Base-by-base conservation (phyloP, 53 echinoderm and acorn worm species). In the Apostichopus leukothele region DNA sequence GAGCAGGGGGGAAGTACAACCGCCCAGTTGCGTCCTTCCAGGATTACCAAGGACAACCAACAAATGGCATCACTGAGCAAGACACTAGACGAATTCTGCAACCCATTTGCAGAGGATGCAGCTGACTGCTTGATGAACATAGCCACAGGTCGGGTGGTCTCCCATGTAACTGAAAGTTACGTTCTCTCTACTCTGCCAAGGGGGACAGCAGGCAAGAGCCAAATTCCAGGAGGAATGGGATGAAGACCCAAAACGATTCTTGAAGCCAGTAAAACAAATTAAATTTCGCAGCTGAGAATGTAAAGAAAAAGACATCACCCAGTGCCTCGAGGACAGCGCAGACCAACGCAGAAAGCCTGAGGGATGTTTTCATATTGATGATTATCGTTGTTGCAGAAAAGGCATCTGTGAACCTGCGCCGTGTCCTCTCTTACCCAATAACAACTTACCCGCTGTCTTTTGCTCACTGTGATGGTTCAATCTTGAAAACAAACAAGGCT, bases 71-170 rank as follows among this genome's bases (percentile, higher is more conserved):
- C 73, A 79, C 87, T 94, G 22, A 79, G 74, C 55, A 75, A 76
- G 11, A 92, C 74, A 21, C 16, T 92, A 1, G 90, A 92, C 14
- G 86, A 94, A 84, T 90, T 83, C 21, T 94, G 94, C 55, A 90
- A 94, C 83, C 92, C 94, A 5, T 94, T 94, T 23, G 6, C 90
- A 18, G 75, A 75, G 50, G 89, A 92, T 60, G 83, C 90, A 27
- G 75, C 90, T 18, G 52, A 53, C 11, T 52, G 76, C 5, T 60
- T 94, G 83, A 78, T 94, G 14, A 94, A 94, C 25, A 54, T 94
- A 16, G 94, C 94, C 12, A 92, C 89, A 14, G 90, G 94, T n/a
- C 90, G 67, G 54, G 92, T 77, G 75, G 94, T 90, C 20, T 88
- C 94, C 59, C 77, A 84, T 57, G 86, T 66, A 19, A 94, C 94